These are phyloP conservation scores for Oenanthe oenanthe DNA, from an alignment of 2,113 vertebrate genomes.

Conservation along the genomic window DNA sequence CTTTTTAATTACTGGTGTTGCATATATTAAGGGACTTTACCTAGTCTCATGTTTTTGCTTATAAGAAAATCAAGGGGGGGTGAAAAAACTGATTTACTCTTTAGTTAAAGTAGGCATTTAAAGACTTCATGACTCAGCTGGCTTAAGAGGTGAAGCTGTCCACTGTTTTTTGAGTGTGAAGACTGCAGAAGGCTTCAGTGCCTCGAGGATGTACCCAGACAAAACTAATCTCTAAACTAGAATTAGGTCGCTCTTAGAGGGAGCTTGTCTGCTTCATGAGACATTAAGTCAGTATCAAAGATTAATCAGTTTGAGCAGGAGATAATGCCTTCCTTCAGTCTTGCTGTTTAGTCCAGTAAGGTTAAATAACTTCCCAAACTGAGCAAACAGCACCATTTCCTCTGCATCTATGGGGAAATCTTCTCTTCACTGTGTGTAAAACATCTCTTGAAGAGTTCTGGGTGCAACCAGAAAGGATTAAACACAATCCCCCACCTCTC, in stretches of 20 bases:
- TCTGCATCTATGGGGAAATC: neutral
- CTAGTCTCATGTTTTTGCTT: neutral
- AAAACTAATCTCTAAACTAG: neutral
- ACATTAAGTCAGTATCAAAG: neutral
- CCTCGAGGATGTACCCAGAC: neutral
- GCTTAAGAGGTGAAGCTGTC: neutral
- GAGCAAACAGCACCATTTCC: neutral
- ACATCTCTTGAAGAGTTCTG: neutral
- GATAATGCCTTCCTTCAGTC: neutral
- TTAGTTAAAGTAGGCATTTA: neutral
- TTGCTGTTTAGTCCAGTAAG: neutral
- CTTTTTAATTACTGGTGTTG: neutral
- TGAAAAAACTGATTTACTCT: neutral
- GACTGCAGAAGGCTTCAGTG: neutral
- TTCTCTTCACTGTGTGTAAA: neutral
- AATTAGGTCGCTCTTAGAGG: neutral
- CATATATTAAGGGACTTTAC: neutral
- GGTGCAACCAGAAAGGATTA: neutral
- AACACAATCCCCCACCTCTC: neutral
- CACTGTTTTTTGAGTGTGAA: neutral
- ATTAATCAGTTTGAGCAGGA: neutral
- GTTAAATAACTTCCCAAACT: neutral
- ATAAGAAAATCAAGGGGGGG: neutral
- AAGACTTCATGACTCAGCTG: neutral
- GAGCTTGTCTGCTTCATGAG: neutral